Evolutionary conservation across 2,888 invertebrate species (phyloP), one percentile per base, ranked within the genome.

Genomic region (Epinotia brunnichana): DNA sequence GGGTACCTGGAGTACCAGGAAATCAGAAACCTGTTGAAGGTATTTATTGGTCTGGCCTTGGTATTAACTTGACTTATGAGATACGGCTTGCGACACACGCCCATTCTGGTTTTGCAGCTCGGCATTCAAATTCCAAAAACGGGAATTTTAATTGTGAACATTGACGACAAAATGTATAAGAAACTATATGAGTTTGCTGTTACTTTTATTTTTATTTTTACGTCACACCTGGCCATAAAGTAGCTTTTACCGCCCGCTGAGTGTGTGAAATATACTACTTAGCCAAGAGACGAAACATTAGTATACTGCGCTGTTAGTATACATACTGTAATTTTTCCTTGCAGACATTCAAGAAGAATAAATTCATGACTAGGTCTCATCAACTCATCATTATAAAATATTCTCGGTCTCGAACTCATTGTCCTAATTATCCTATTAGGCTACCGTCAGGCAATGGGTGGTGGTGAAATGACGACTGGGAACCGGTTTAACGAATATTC

Each of bases 1-100:
- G 48, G 2, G 7, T 15, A 15, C 2, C 29, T 24, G 9, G 35
- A 35, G 35, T 71, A 60, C 24, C 66, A 54, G 41, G 19, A 54
- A 67, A 71, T 71, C 71, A 67, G 66, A 61, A 44, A 24, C 54
- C 29, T 19, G 66, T 61, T 71, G 54, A 63, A 63, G 63, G 60
- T 67, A 21, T 59, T 48, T 44, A 71, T 71, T 66, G 41, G 19
- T 66, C 53, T 19, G 60, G 19, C 71, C 71, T 67, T 71, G 66
- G 21, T 66, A 67, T 66, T 64, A 44, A 41, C 53, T 29, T 66
- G 1, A 17, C 21, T 51, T 51, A 66, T 53, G 35, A 35, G 35
- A 35, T 44, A 66, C 61, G 39, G 71, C 29, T 21, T 13, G 44
- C 56, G 17, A 24, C n/a, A 19, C n/a, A 60, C 51, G 63, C 63